These are phyloP conservation scores for Typhlichthys eigenmanni DNA, from an alignment of 2,797 vertebrate genomes.

Conservation along the genomic window DNA sequence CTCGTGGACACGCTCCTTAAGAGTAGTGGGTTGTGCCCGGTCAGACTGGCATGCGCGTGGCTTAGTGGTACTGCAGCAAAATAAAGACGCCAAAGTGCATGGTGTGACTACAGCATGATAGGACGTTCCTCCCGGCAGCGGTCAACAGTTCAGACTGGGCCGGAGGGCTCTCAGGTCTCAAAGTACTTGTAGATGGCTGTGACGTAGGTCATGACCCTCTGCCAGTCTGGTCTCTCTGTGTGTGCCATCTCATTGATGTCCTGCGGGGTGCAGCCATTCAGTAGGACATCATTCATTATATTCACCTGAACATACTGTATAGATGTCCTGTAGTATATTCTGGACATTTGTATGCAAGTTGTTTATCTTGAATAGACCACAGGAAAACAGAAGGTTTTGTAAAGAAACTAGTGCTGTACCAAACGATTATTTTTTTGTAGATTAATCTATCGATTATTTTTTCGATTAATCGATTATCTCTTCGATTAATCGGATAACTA, in stretches of 20 bases:
- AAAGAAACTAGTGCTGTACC: background rate
- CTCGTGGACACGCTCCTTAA: constrained; percentile 8
- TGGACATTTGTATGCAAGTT: background rate
- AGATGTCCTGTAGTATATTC: background rate
- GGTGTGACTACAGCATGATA: background rate
- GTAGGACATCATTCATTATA: background rate
- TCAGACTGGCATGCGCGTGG: constrained; percentile 20
- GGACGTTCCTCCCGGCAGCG: constrained; percentile 22
- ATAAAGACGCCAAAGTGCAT: constrained; percentile 15
- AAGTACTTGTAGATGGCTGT: constrained; percentile 99
- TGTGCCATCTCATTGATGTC: constrained; percentile 96
- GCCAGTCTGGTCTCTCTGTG: constrained; percentile 95
- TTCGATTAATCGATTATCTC: too few species aligned
- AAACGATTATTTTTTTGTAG: too few species aligned
- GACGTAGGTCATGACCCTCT: constrained; percentile 97
- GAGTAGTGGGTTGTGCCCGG: constrained; percentile 24
- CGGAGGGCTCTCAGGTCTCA: constrained; percentile 84
- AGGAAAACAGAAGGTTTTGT: background rate
- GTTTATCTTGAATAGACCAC: too few species aligned
- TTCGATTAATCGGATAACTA: too few species aligned
- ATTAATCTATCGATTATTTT: too few species aligned
- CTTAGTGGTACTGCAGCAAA: constrained; percentile 22
- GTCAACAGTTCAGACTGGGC: constrained; percentile 40
- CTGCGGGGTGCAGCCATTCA: constrained; percentile 62
- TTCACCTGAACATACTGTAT: background rate